A percentile compares a stretch with the other conserved stretches of the same genome.
Conservation (phyloP, 2,888 invertebrate species). For the Electrophaes corylata region DNA sequence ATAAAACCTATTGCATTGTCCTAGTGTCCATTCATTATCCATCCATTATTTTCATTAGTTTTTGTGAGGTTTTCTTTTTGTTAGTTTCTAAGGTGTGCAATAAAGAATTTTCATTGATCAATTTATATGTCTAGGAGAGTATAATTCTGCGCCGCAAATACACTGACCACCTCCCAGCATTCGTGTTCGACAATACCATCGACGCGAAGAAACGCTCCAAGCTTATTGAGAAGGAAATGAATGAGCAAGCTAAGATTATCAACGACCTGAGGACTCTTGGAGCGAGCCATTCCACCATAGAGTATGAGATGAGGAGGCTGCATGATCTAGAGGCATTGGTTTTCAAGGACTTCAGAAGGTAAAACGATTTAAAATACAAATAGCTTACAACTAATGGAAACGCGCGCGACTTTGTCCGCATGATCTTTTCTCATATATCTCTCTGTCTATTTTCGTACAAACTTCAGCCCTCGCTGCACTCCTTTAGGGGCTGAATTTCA, state of each 20-base stretch:
- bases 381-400: too few relatives aligned
- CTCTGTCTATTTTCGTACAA: too few relatives aligned
- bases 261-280: conserved; percentile 95
- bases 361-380: conserved; percentile 12
- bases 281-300: conserved; percentile 95
- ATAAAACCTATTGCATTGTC: too few relatives aligned
- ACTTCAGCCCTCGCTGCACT: too few relatives aligned
- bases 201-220: conserved; percentile 94
- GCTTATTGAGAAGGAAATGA: conserved; percentile 98
- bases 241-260: conserved; percentile 97
- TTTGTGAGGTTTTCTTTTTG: not conserved
- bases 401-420: too few relatives aligned
- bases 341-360: conserved; percentile 95
- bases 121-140: conserved; percentile 81
- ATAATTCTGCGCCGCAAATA: conserved; percentile 87
- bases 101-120: not conserved
- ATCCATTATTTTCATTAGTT: too few relatives aligned
- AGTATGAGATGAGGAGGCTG: conserved; percentile 95
- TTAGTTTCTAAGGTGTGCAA: too few relatives aligned
- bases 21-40: too few relatives aligned
- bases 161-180: conserved; percentile 91
- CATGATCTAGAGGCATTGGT: conserved; percentile 97
- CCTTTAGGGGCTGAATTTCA: too few relatives aligned
- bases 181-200: conserved; percentile 91
- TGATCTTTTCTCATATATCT: too few relatives aligned